These are phyloP conservation scores for Xiphorhynchus elegans DNA, from an alignment of 2,113 vertebrate genomes.

Conservation along the genomic window DNA sequence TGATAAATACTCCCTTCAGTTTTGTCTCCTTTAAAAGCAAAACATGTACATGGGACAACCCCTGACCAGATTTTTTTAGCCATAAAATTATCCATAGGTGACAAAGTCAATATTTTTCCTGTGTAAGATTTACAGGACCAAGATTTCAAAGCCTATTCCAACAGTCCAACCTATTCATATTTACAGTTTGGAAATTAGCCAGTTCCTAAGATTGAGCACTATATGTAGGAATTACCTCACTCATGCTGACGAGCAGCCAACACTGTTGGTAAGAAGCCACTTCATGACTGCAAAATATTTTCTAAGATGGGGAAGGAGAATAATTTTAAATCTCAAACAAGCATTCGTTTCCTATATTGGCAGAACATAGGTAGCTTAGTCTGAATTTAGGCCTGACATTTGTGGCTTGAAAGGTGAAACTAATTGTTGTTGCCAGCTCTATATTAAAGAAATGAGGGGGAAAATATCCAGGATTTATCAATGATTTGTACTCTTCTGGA, in stretches of 20 bases:
- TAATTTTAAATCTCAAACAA: background rate
- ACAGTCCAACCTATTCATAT: background rate
- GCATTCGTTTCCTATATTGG: background rate
- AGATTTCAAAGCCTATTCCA: background rate
- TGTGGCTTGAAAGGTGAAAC: background rate
- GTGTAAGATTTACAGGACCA: background rate
- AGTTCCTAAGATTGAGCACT: background rate
- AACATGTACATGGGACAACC: background rate
- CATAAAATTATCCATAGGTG: background rate
- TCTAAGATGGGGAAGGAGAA: background rate
- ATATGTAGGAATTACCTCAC: slow-evolving; percentile 35
- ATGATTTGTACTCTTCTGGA: background rate
- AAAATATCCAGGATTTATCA: background rate
- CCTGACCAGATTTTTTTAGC: background rate
- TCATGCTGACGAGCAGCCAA: background rate
- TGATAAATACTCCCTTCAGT: background rate
- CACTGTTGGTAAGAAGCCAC: background rate
- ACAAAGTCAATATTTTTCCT: background rate
- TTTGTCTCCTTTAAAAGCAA: background rate
- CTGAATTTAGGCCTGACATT: background rate
- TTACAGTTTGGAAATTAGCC: slow-evolving; percentile 18
- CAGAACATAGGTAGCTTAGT: background rate
- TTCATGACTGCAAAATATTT: background rate
- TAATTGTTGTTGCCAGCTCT: background rate
- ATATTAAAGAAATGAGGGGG: background rate